Evolutionary conservation across 64 coral and sea anemone species (phyloP).

Genomic region (Dendrophyllia cribrosa): DNA sequence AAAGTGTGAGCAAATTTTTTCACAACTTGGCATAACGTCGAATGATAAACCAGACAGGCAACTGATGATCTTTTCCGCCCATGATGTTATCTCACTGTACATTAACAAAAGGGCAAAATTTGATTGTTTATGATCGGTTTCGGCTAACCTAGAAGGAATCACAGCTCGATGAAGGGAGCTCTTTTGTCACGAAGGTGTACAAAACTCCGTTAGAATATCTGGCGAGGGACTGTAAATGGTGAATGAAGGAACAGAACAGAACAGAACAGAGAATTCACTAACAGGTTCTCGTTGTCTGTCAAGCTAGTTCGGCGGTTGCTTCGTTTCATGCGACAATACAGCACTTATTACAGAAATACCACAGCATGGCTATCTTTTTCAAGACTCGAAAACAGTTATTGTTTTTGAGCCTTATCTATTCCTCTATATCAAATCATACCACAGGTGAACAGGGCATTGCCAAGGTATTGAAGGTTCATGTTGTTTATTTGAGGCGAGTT

Average conservation of each 20-base stretch:
- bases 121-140: constrained; percentile 11
- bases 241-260: neutral
- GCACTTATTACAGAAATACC: constrained; percentile 26
- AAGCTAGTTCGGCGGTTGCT: neutral
- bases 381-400: constrained; percentile 15
- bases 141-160: neutral
- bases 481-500: constrained; percentile 16
- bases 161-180: neutral
- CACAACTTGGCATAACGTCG: neutral
- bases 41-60: neutral
- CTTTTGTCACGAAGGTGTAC: neutral
- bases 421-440: neutral
- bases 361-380: neutral
- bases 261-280: neutral
- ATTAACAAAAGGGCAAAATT: constrained; percentile 27
- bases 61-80: constrained; percentile 6
- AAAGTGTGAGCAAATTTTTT: neutral
- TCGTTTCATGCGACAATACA: neutral
- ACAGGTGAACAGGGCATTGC: constrained; percentile 11
- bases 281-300: neutral
- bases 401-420: constrained; percentile 13
- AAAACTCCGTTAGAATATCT: no score
- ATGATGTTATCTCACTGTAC: constrained; percentile 34
- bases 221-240: no score
- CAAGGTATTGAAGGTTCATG: neutral